Evolutionary conservation across 2,797 vertebrate genomes (phyloP).

Genomic region (Mormyrops boulengeri): DNA sequence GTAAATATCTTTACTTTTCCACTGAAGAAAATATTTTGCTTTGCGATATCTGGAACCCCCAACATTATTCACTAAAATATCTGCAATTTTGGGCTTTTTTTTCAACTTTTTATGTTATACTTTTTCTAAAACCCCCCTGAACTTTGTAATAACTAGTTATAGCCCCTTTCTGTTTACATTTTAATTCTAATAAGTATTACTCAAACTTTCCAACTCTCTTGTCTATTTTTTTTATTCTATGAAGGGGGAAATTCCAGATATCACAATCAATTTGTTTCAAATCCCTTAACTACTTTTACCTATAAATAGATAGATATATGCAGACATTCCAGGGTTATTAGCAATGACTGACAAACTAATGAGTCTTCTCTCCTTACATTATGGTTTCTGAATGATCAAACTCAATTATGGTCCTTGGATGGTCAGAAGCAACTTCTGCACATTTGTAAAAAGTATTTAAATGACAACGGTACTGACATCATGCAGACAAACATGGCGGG

Average conservation of each 20-base stretch:
- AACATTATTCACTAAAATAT: not conserved
- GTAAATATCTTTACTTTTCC: not conserved
- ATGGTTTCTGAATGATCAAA: not conserved
- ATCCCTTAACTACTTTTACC: not conserved
- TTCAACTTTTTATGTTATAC: not conserved
- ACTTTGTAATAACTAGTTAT: not conserved
- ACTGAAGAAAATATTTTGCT: not conserved
- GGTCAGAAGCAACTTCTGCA: not conserved
- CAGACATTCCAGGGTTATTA: not conserved
- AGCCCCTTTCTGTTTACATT: not conserved
- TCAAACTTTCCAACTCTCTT: not conserved
- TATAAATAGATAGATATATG: conserved; percentile 6
- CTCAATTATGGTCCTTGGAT: not conserved
- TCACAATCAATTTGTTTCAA: conserved; percentile 4
- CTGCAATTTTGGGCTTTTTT: not conserved
- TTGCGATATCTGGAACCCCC: not conserved
- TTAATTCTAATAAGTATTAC: not conserved
- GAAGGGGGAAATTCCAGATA: not conserved
- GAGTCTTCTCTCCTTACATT: not conserved
- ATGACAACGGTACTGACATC: not conserved
- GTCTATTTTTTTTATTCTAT: not conserved
- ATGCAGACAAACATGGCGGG: not conserved
- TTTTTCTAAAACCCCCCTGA: not conserved
- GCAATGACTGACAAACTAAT: not conserved
- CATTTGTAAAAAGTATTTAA: not conserved